Base-by-base conservation (phyloP, 2,113 vertebrate species). In the Onychorhynchus coronatus region DNA sequence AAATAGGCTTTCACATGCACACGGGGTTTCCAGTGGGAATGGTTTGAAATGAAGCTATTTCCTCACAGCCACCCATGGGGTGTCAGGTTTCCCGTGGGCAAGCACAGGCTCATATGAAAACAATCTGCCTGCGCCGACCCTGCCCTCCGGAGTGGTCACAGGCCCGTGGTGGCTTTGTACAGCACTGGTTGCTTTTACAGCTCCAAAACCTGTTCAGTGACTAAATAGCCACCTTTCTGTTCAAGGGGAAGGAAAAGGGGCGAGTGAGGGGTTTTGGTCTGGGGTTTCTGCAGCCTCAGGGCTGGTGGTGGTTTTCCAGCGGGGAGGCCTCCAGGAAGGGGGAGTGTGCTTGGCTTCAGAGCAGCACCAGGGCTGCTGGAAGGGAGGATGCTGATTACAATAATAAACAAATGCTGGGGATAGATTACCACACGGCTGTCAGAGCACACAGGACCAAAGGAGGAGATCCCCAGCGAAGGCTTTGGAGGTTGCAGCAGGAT, bases 331-430 rank as follows among this genome's bases (percentile, higher is more conserved):
- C 96, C 99, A 98, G 99, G 99, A 99, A 99, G 97, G 98, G 98
- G 98, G 99, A 98, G 99, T 98, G 98, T 97, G 98, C 97, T 95
- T 97, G 95, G 97, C 97, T 98, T 94, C 72, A 77, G 94, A 95
- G 96, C 95, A 71, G 92, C 85, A 93, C 94, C 96, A 97, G 97
- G 98, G 92, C 95, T 97, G 98, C 98, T 98, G 98, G 98, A 98
- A 98, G 98, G 98, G 98, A 98, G 98, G 98, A 98, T 98, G 98
- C 98, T 97, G 98, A 98, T 99, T 99, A 98, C 98, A 99, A 99
- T 99, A 99, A 99, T 99, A 99, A 99, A 99, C 99, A 99, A 98
- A 98, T 98, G 98, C 98, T 41, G 95, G 97, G 78, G 81, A 95
- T 97, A 75, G 94, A 97, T 97, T 95, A 93, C 95, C 31, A 19